These are phyloP conservation scores for Xanthia togata DNA, from an alignment of 2,888 invertebrate genomes.

Conservation along the genomic window DNA sequence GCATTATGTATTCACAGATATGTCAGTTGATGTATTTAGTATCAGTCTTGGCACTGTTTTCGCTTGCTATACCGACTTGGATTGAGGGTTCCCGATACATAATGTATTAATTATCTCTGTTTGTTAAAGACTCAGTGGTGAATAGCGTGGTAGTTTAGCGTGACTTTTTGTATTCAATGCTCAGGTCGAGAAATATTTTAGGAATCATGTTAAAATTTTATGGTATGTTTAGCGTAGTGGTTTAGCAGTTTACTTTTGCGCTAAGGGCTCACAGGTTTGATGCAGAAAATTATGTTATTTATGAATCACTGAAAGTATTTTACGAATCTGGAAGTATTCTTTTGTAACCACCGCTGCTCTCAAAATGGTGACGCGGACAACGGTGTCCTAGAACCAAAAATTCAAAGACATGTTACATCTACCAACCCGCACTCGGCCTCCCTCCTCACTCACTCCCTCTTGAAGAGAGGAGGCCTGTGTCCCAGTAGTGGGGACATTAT, in stretches of 20 bases:
- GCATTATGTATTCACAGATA: slow-evolving; percentile 25
- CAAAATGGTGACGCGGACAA: too few species aligned
- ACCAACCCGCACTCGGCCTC: too few species aligned
- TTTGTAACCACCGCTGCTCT: too few species aligned
- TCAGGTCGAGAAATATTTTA: too few species aligned
- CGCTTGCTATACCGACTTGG: slow-evolving; percentile 6
- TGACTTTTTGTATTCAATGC: not conserved
- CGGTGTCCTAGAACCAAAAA: too few species aligned
- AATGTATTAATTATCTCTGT: slow-evolving; percentile 1
- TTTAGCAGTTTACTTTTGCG: not conserved
- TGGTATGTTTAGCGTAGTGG: not conserved
- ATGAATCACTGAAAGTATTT: not conserved
- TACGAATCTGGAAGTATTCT: not conserved
- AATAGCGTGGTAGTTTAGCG: not conserved
- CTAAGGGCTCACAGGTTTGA: too few species aligned
- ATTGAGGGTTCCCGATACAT: slow-evolving; percentile 23
- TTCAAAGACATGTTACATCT: too few species aligned
- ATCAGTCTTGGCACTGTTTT: slow-evolving; percentile 27
- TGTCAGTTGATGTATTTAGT: slow-evolving; percentile 35
- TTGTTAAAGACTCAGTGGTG: too few species aligned
- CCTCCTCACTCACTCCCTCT: too few species aligned
- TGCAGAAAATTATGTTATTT: not conserved
- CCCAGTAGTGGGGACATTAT: too few species aligned
- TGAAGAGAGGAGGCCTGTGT: too few species aligned
- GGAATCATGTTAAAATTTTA: not conserved